Conservation (phyloP, 2,113 vertebrate genomes). For the Apaloderma vittatum region DNA sequence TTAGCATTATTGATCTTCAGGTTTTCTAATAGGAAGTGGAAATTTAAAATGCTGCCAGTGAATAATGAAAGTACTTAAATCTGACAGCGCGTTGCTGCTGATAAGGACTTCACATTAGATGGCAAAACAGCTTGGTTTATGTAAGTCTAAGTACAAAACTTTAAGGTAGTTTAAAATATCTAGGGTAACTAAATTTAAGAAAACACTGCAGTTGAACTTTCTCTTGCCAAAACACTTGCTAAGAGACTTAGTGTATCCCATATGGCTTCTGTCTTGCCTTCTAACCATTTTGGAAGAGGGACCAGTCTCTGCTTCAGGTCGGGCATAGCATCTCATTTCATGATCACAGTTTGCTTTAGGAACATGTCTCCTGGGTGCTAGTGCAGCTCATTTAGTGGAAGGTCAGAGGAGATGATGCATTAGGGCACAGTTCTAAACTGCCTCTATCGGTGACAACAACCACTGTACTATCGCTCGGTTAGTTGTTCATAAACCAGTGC, state of each 20-base stretch:
- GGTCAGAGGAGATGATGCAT: rapidly evolving
- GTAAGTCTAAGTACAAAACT: background rate
- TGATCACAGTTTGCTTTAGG: background rate
- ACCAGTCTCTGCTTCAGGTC: background rate
- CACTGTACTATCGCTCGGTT: background rate
- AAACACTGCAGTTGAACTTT: background rate
- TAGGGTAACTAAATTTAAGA: background rate
- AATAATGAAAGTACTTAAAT: background rate
- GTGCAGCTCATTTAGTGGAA: background rate
- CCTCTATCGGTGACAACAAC: background rate
- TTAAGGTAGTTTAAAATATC: background rate
- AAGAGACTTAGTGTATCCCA: background rate
- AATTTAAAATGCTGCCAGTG: slow-evolving; percentile 15
- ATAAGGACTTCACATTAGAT: background rate
- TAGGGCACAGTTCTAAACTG: background rate
- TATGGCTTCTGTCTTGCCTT: background rate
- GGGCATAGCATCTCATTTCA: background rate
- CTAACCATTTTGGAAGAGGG: background rate
- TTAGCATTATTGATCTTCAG: slow-evolving; percentile 25
- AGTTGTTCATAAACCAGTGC: background rate
- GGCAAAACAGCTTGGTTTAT: background rate
- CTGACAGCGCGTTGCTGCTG: background rate
- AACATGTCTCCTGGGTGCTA: background rate
- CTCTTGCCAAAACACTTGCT: background rate
- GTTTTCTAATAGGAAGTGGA: slow-evolving; percentile 20